Evolutionary conservation across 2,113 vertebrate species (phyloP).

Genomic region (Spizaetus ornatus): DNA sequence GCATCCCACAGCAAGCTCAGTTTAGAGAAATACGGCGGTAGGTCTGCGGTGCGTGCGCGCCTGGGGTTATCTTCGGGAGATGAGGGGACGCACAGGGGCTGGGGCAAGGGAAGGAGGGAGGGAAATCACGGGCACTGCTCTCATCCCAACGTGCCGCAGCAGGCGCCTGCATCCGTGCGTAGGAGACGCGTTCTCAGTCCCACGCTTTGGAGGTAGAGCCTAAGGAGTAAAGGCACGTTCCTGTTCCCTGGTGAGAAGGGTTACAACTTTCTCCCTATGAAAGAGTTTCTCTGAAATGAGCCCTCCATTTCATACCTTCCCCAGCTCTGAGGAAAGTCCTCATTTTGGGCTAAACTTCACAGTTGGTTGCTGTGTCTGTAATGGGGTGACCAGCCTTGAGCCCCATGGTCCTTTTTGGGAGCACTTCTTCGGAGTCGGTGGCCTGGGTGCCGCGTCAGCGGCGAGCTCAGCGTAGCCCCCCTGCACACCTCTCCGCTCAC

Average conservation of each 20-base stretch:
- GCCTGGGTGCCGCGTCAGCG: not conserved
- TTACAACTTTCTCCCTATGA: not conserved
- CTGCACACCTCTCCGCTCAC: not conserved
- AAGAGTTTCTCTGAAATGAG: not conserved
- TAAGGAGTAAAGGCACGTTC: not conserved
- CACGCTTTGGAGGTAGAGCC: not conserved
- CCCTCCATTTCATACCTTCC: not conserved
- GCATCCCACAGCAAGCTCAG: not conserved
- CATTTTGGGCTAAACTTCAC: not conserved
- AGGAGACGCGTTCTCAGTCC: not conserved
- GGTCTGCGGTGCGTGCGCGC: fast-evolving
- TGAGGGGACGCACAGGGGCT: not conserved
- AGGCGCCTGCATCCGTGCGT: not conserved
- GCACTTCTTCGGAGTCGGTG: not conserved
- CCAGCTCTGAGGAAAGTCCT: not conserved
- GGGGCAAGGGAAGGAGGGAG: not conserved
- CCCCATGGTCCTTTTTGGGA: not conserved
- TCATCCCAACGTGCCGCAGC: not conserved
- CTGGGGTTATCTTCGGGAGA: not conserved
- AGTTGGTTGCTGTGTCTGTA: not conserved
- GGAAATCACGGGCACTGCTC: not conserved
- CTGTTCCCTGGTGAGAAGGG: not conserved
- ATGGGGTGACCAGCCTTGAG: not conserved
- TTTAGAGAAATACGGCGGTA: not conserved
- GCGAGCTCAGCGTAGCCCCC: not conserved